Percentiles rank a stretch among this genome's conserved stretches.
These are phyloP conservation scores for Epirrhoe tristata DNA, from an alignment of 2,888 invertebrate genomes.

Conservation along the genomic window DNA sequence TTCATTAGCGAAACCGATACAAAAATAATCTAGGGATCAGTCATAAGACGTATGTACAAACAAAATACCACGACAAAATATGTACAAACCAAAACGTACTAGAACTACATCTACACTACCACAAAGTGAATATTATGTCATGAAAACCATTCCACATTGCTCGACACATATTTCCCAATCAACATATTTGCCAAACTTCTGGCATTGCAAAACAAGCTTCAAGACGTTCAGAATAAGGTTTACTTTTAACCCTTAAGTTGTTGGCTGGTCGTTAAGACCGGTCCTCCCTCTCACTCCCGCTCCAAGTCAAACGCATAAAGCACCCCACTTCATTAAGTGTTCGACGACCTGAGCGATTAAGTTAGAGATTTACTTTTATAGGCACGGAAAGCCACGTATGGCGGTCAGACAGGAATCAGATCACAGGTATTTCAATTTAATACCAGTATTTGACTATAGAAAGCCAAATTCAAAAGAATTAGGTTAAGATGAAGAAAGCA, in stretches of 20 bases:
- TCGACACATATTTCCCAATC: slow-evolving; percentile 33
- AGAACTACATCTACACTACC: slow-evolving; percentile 8
- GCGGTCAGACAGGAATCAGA: slow-evolving; percentile 23
- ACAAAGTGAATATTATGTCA: slow-evolving; percentile 33
- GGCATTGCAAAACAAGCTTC: slow-evolving; percentile 13
- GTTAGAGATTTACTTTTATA: slow-evolving; percentile 62
- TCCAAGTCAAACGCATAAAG: slow-evolving; percentile 52
- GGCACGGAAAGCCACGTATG: slow-evolving; percentile 49
- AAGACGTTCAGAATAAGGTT: slow-evolving; percentile 31
- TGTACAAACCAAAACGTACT: not conserved
- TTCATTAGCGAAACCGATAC: no score
- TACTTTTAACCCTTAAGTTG: slow-evolving; percentile 24
- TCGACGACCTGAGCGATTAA: slow-evolving; percentile 63
- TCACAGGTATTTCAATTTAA: not conserved
- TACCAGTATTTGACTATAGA: not conserved
- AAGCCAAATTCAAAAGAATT: not conserved
- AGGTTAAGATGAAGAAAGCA: not conserved
- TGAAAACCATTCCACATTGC: slow-evolving; percentile 30
- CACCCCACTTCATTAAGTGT: slow-evolving; percentile 65
- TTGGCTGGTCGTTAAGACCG: slow-evolving; percentile 39
- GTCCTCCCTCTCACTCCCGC: slow-evolving; percentile 41
- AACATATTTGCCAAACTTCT: slow-evolving; percentile 3
- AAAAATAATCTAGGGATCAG: no score
- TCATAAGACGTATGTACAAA: no score
- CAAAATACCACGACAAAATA: not conserved